Evolutionary conservation across 2,888 invertebrate genomes (phyloP).

Genomic region (Creontiades dilutus): DNA sequence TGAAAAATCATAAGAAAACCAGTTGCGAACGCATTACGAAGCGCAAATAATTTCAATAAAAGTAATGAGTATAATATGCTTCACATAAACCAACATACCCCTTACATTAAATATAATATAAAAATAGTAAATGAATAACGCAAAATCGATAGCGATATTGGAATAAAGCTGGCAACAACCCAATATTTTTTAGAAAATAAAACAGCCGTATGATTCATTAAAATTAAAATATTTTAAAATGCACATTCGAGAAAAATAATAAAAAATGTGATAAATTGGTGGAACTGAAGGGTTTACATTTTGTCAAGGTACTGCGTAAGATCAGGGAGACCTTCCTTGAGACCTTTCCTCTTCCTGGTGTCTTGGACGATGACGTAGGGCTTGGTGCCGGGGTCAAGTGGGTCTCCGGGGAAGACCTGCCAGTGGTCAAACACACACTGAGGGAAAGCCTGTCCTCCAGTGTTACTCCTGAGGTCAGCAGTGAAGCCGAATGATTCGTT

Average conservation of each 20-base stretch:
- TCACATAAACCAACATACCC: constrained; percentile 1
- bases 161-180: not conserved
- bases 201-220: constrained; percentile 26
- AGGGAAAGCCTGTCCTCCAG: constrained; percentile 99
- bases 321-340: constrained; percentile 98
- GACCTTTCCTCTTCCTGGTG: constrained; percentile 98
- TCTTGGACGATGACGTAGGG: constrained; percentile 91
- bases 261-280: not conserved
- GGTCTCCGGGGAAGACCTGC: constrained; percentile 98
- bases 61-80: not conserved
- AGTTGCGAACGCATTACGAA: not conserved
- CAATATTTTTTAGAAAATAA: constrained; percentile 2
- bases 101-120: constrained; percentile 3
- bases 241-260: not conserved
- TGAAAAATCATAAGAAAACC: not conserved
- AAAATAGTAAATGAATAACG: constrained; percentile 21
- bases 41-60: not conserved
- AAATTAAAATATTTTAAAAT: not conserved
- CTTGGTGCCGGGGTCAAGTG: constrained; percentile 87
- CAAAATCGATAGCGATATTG: not conserved
- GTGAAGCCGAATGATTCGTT: constrained; percentile 99
- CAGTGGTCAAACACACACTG: constrained; percentile 99
- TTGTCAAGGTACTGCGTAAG: constrained; percentile 98
- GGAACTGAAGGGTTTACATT: constrained; percentile 85
- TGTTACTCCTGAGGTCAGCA: constrained; percentile 96